Conservation (phyloP, 2,113 vertebrate genomes). For the Dasyornis broadbenti region DNA sequence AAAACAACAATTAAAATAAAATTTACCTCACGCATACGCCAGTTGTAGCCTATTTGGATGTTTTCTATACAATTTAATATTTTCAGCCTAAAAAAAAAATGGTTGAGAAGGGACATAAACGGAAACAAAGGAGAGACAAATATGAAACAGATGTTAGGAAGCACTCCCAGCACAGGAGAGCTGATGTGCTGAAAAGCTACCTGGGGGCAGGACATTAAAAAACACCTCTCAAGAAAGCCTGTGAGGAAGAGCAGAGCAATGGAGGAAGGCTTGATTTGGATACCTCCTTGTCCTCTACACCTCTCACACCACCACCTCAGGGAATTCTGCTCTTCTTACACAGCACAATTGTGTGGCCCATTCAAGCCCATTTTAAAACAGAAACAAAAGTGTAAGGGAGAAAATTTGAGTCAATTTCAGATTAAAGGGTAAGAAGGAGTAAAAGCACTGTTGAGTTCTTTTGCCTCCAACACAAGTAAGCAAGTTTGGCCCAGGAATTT, state of each 20-base stretch:
- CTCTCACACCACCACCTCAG: background rate
- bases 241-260: background rate
- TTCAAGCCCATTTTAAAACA: background rate
- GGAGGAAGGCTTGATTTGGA: background rate
- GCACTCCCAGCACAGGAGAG: constrained; percentile 3
- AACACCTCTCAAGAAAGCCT: background rate
- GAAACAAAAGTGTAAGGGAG: background rate
- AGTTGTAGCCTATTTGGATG: background rate
- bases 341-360: background rate
- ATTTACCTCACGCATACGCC: background rate
- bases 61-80: constrained; percentile 15
- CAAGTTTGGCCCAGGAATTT: background rate
- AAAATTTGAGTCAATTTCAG: background rate
- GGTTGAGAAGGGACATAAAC: constrained; percentile 13
- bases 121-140: constrained; percentile 54
- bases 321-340: background rate
- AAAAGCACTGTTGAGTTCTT: background rate
- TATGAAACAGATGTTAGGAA: constrained; percentile 60
- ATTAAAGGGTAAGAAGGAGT: background rate
- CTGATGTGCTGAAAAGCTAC: constrained; percentile 60
- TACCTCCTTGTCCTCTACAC: background rate
- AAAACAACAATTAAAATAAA: constrained; percentile 43
- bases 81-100: constrained; percentile 32
- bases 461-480: background rate
- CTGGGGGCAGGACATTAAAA: constrained; percentile 21